These are phyloP conservation scores for Portevinia maculata DNA, from an alignment of 2,888 invertebrate species.

Conservation along the genomic window DNA sequence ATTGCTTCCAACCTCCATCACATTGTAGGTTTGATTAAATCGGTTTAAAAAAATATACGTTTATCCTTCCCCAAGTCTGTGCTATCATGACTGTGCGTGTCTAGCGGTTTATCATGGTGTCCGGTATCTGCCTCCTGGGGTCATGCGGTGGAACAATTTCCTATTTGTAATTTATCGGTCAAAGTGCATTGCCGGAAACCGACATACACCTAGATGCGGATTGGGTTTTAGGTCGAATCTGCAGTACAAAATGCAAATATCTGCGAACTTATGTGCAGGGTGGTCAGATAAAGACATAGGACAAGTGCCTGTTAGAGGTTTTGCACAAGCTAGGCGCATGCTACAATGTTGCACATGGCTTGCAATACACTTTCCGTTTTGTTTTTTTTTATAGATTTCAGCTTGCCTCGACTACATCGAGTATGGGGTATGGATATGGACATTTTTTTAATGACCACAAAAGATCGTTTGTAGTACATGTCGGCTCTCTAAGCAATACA, in stretches of 20 bases:
- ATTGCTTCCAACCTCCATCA: constrained; percentile 24
- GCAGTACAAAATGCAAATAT: constrained; percentile 46
- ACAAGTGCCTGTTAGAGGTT: constrained; percentile 33
- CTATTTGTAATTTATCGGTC: constrained; percentile 57
- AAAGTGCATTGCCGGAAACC: constrained; percentile 49
- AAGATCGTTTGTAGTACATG: constrained; percentile 43
- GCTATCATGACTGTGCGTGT: neutral
- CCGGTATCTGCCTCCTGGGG: neutral
- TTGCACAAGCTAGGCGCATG: constrained; percentile 24
- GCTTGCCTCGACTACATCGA: neutral
- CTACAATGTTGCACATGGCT: neutral
- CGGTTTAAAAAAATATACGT: constrained; percentile 6
- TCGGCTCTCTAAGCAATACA: constrained; percentile 33
- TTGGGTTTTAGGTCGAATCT: constrained; percentile 19
- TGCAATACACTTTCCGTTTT: neutral
- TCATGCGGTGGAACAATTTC: constrained; percentile 10
- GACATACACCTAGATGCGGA: constrained; percentile 2
- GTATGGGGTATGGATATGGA: constrained; percentile 17
- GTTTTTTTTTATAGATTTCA: neutral
- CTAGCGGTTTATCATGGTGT: neutral
- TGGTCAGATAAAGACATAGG: constrained; percentile 35
- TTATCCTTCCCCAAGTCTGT: neutral
- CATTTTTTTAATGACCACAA: constrained; percentile 52
- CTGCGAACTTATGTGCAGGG: constrained; percentile 20
- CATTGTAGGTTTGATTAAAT: constrained; percentile 45